Percentiles rank a stretch among this genome's conserved stretches.
Evolutionary conservation across 2,888 invertebrate species (phyloP).

Genomic region (Eupithecia abbreviata): DNA sequence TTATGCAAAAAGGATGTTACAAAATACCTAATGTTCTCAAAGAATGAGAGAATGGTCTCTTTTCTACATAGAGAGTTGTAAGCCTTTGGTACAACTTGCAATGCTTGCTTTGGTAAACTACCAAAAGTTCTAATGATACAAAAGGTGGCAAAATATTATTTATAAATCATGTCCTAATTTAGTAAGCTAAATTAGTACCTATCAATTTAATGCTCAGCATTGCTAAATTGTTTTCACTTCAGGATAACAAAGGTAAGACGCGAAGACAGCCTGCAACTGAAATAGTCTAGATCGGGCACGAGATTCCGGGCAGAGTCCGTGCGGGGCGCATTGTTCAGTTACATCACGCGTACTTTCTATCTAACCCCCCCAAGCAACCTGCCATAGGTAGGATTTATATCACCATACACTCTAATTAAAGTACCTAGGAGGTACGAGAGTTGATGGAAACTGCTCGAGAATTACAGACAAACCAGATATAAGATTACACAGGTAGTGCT

Average conservation of each 20-base stretch:
- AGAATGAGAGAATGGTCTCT: neutral
- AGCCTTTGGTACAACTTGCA: neutral
- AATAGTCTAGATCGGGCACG: slow-evolving; percentile 66
- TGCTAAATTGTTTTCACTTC: neutral
- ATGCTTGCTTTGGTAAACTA: too few relatives aligned
- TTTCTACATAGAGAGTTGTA: neutral
- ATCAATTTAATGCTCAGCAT: neutral
- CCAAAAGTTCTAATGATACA: neutral
- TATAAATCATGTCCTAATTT: too few relatives aligned
- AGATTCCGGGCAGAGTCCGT: slow-evolving; percentile 52
- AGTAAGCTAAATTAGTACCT: neutral
- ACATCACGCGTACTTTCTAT: slow-evolving; percentile 76
- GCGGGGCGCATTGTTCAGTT: slow-evolving; percentile 62
- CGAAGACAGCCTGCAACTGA: slow-evolving; percentile 52
- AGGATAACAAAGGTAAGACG: slow-evolving; percentile 39
- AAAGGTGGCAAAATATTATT: too few relatives aligned
- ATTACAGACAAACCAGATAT: slow-evolving; percentile 60
- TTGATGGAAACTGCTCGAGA: slow-evolving; percentile 50
- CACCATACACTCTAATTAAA: slow-evolving; percentile 73
- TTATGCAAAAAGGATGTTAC: neutral
- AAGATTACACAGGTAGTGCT: slow-evolving; percentile 43
- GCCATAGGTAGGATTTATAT: slow-evolving; percentile 67
- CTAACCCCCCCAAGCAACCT: slow-evolving; percentile 59
- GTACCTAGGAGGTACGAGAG: slow-evolving; percentile 54
- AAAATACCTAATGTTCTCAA: neutral